Evolutionary conservation across 2,888 invertebrate species (phyloP).

Genomic region (Lottia scabra): DNA sequence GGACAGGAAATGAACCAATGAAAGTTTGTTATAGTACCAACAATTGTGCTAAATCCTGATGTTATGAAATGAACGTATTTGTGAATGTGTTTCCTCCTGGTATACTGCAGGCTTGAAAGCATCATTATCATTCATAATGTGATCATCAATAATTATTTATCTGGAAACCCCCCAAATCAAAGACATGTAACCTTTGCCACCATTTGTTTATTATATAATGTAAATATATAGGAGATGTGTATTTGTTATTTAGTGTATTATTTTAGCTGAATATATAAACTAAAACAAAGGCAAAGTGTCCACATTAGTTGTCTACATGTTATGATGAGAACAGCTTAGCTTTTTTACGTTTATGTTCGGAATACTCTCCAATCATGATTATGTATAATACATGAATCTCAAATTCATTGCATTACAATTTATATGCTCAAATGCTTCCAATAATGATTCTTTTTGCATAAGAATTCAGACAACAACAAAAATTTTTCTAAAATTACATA

Average conservation of each 20-base stretch:
- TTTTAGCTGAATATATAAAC: neutral
- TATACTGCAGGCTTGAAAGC: neutral
- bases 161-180: no score
- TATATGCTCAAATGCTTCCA: no score
- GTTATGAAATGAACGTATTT: neutral
- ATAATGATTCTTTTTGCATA: no score
- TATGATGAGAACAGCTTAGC: no score
- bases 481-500: no score
- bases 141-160: neutral
- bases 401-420: no score
- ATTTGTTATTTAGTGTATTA: neutral
- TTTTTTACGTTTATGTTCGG: no score
- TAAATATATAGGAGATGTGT: neutral
- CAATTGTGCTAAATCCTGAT: neutral
- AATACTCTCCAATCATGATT: no score
- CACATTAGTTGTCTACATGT: no score
- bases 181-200: neutral
- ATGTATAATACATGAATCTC: no score
- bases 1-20: neutral
- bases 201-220: neutral
- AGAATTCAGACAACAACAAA: no score
- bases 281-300: no score
- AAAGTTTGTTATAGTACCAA: neutral
- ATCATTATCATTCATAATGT: slow-evolving; percentile 3
- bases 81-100: neutral